Conservation (phyloP, 2,113 vertebrate species). For the Procavia capensis region DNA sequence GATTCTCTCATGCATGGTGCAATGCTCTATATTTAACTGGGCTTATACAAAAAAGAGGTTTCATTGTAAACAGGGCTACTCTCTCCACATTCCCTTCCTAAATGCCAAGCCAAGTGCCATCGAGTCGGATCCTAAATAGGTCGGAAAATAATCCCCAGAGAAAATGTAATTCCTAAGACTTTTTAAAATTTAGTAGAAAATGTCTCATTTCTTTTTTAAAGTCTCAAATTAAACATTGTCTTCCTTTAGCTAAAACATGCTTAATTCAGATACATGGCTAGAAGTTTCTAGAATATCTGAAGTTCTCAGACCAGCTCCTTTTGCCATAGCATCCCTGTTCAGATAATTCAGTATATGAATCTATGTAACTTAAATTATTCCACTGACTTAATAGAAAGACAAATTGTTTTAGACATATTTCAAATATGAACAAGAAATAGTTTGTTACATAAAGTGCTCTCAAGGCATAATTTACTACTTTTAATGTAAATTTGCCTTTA, state of each 20-base stretch:
- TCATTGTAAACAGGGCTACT: conserved; percentile 45
- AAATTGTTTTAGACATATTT: background rate
- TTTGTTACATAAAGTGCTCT: background rate
- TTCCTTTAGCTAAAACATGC: background rate
- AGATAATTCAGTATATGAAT: background rate
- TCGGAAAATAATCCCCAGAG: background rate
- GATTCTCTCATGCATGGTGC: conserved; percentile 66
- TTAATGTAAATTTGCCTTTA: background rate
- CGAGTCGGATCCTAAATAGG: background rate
- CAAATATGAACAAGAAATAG: background rate
- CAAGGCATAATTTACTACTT: background rate
- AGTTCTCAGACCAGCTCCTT: background rate
- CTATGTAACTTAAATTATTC: background rate
- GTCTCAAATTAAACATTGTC: background rate
- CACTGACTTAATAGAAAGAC: background rate
- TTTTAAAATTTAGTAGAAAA: conserved; percentile 12
- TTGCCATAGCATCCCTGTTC: background rate
- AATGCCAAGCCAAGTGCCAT: too few species aligned
- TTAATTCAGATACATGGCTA: conserved; percentile 1
- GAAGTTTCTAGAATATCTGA: background rate
- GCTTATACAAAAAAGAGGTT: conserved; percentile 37
- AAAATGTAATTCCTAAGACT: background rate
- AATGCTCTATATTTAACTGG: conserved; percentile 69
- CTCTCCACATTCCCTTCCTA: background rate
- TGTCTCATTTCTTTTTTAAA: background rate